Conservation (phyloP, 2,888 invertebrate genomes). For the Enchytraeus crypticus region DNA sequence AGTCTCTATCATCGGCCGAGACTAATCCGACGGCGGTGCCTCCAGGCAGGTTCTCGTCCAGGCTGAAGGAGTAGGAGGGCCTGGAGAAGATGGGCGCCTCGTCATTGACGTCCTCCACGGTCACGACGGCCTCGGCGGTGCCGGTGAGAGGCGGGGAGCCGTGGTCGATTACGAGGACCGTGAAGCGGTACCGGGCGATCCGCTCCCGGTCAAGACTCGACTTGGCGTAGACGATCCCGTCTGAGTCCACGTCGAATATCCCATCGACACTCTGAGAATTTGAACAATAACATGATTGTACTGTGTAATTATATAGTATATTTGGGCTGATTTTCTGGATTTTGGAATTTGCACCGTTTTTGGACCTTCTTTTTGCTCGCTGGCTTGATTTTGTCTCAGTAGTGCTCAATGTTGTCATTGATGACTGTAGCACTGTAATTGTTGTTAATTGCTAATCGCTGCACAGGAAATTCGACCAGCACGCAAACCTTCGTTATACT, state of each 20-base stretch:
- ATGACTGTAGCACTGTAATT: too few species aligned
- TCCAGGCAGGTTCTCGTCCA: slow-evolving; percentile 7
- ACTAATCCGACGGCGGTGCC: slow-evolving; percentile 3
- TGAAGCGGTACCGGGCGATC: slow-evolving; percentile 70
- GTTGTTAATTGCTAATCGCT: too few species aligned
- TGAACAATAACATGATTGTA: too few species aligned
- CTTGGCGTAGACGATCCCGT: slow-evolving; percentile 69
- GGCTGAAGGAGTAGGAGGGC: slow-evolving; percentile 6
- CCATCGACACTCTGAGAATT: slow-evolving; percentile 44
- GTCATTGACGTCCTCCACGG: slow-evolving; percentile 12
- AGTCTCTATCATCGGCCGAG: slow-evolving; percentile 7
- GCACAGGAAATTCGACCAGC: too few species aligned
- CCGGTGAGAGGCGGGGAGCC: slow-evolving; percentile 18
- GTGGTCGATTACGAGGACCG: slow-evolving; percentile 35
- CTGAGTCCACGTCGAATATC: slow-evolving; percentile 65
- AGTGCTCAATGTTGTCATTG: too few species aligned
- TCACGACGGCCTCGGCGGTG: slow-evolving; percentile 15
- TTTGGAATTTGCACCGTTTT: too few species aligned
- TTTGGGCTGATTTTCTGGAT: too few species aligned
- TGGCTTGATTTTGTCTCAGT: too few species aligned
- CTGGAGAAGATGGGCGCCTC: slow-evolving; percentile 5
- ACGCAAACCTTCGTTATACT: too few species aligned
- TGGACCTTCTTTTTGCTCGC: too few species aligned
- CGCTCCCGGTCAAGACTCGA: slow-evolving; percentile 80
- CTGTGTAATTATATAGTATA: too few species aligned